These are phyloP conservation scores for Echiichthys vipera DNA, from an alignment of 2,797 vertebrate species.

Conservation along the genomic window DNA sequence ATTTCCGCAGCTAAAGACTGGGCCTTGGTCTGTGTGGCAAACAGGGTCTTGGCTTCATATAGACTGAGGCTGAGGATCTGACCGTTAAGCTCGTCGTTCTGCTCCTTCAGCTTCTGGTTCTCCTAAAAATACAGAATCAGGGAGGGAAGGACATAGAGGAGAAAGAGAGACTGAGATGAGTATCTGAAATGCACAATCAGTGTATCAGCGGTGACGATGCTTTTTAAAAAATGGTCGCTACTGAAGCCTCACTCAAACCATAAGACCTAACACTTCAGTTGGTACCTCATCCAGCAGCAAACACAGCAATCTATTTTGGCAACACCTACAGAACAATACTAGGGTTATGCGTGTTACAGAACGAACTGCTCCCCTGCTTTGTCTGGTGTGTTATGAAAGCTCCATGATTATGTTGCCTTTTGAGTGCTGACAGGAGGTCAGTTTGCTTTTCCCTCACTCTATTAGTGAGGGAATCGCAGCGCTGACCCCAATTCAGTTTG, in stretches of 20 bases:
- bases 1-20: constrained; percentile 97
- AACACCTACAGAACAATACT: constrained; percentile 62
- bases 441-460: constrained; percentile 52
- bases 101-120: constrained; percentile 94
- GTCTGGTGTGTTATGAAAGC: constrained; percentile 65
- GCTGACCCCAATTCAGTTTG: constrained; percentile 53
- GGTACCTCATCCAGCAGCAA: constrained; percentile 52
- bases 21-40: constrained; percentile 96
- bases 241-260: constrained; percentile 62
- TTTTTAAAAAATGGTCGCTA: constrained; percentile 26
- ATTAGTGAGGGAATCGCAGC: constrained; percentile 52
- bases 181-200: not conserved
- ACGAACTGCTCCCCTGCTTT: constrained; percentile 64
- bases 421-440: constrained; percentile 55
- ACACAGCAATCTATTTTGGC: constrained; percentile 64
- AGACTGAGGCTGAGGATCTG: constrained; percentile 97
- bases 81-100: constrained; percentile 96
- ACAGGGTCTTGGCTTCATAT: constrained; percentile 95
- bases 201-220: not conserved
- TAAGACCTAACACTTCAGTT: constrained; percentile 25
- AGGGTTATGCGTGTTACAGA: constrained; percentile 76
- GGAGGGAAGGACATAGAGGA: not conserved
- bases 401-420: constrained; percentile 53
- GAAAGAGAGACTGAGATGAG: constrained; percentile 10
- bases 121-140: constrained; percentile 78